Percentiles rank a stretch among this genome's conserved stretches.
Evolutionary conservation across 1,140 invertebrate species (phyloP).

Genomic region (Augochlora pura): DNA sequence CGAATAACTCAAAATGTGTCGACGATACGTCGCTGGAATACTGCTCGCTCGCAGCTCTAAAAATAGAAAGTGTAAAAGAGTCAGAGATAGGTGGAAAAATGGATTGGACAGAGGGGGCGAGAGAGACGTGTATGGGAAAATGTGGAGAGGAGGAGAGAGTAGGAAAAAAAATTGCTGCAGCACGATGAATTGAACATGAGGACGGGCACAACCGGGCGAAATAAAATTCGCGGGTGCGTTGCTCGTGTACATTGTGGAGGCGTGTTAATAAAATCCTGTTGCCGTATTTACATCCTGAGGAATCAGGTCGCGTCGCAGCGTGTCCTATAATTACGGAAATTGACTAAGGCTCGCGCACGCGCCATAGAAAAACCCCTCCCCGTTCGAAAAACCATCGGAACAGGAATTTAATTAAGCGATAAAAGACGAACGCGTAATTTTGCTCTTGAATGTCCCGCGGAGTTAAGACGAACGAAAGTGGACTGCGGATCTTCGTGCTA

Average conservation of each 20-base stretch:
- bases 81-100: no score
- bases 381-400: neutral
- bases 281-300: neutral
- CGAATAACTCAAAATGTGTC: neutral
- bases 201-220: neutral
- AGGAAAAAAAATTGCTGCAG: neutral
- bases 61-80: no score
- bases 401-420: slow-evolving; percentile 17
- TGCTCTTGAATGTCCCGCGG: no score
- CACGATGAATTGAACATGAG: neutral
- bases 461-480: no score
- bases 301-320: neutral
- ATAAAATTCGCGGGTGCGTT: neutral
- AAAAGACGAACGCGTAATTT: slow-evolving; percentile 11
- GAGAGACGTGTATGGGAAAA: no score
- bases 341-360: neutral
- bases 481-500: no score
- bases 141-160: no score
- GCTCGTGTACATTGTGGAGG: neutral
- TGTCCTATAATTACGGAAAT: neutral
- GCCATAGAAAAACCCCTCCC: neutral
- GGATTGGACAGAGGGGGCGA: no score
- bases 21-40: neutral
- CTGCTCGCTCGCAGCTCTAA: no score
- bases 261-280: neutral